Evolutionary conservation across 2,888 invertebrate genomes (phyloP).

Genomic region (Caenorhabditis sulstoni): DNA sequence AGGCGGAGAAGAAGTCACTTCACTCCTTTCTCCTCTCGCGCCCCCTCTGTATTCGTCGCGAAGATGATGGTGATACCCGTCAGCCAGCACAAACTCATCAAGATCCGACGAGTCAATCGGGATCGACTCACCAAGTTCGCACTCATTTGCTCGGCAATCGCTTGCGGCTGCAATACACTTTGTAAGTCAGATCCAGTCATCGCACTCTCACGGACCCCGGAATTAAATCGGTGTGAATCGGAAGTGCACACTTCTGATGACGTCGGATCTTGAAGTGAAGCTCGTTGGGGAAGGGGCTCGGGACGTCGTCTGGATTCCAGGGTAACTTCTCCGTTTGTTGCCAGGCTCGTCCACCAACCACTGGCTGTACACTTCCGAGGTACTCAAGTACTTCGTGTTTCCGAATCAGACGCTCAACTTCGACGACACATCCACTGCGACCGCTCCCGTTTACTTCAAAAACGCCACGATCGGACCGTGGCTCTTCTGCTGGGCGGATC

Average conservation of each 20-base stretch:
- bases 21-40: conserved; percentile 4
- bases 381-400: conserved; percentile 78
- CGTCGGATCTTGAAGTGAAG: background rate
- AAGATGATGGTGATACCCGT: conserved; percentile 79
- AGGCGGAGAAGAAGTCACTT: conserved; percentile 39
- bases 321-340: background rate
- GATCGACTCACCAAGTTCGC: conserved; percentile 71
- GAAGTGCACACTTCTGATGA: background rate
- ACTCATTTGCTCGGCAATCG: conserved; percentile 68
- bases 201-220: background rate
- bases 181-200: conserved; percentile 51
- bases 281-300: background rate
- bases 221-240: background rate
- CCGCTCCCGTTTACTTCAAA: conserved; percentile 72
- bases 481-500: conserved; percentile 79
- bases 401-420: conserved; percentile 73
- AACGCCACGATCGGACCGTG: conserved; percentile 80
- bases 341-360: conserved; percentile 77
- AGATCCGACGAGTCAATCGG: conserved; percentile 75
- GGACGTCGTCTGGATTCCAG: background rate
- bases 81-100: conserved; percentile 78
- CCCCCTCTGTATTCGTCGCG: conserved; percentile 5
- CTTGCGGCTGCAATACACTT: conserved; percentile 69
- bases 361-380: conserved; percentile 80
- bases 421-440: conserved; percentile 63